Evolutionary conservation across 1,140 invertebrate genomes (phyloP).

Genomic region (Lysiphlebus fabarum): DNA sequence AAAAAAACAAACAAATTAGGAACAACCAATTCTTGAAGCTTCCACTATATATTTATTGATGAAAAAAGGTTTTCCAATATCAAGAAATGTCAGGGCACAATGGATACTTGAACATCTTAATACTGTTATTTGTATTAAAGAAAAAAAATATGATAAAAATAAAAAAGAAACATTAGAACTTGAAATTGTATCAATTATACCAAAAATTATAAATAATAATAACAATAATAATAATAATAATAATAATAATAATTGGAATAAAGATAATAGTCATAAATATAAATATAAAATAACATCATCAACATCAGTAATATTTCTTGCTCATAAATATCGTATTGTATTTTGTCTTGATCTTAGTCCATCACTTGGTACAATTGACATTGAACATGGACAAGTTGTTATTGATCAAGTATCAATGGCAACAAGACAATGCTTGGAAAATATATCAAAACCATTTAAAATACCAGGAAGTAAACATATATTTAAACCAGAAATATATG

Average conservation of each 20-base stretch:
- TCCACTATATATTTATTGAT: slow-evolving; percentile 68
- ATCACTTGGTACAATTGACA: slow-evolving; percentile 70
- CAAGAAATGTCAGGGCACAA: slow-evolving; percentile 70
- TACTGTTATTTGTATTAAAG: slow-evolving; percentile 57
- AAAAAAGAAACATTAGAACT: slow-evolving; percentile 55
- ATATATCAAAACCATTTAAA: slow-evolving; percentile 65
- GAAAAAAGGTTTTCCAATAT: slow-evolving; percentile 73
- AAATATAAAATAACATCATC: slow-evolving; percentile 55
- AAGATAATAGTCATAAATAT: slow-evolving; percentile 56
- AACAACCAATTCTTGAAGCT: slow-evolving; percentile 59
- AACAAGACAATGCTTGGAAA: slow-evolving; percentile 64
- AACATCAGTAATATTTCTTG: slow-evolving; percentile 58
- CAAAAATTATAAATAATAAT: too few species aligned
- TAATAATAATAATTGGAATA: slow-evolving; percentile 50
- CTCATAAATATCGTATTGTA: slow-evolving; percentile 66
- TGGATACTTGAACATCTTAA: slow-evolving; percentile 75
- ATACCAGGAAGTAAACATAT: slow-evolving; percentile 66
- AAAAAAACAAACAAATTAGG: too few species aligned
- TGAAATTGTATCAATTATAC: slow-evolving; percentile 65
- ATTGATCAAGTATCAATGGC: slow-evolving; percentile 67
- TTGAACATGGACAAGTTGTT: slow-evolving; percentile 66
- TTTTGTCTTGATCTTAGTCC: slow-evolving; percentile 81
- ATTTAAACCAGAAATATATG: slow-evolving; percentile 71
- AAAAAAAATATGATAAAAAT: slow-evolving; percentile 36
- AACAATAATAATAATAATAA: slow-evolving; percentile 35